A percentile compares a stretch with the other conserved stretches of the same genome.
These are phyloP conservation scores for Asteroscopus sphinx DNA, from an alignment of 2,888 invertebrate species.

Conservation along the genomic window DNA sequence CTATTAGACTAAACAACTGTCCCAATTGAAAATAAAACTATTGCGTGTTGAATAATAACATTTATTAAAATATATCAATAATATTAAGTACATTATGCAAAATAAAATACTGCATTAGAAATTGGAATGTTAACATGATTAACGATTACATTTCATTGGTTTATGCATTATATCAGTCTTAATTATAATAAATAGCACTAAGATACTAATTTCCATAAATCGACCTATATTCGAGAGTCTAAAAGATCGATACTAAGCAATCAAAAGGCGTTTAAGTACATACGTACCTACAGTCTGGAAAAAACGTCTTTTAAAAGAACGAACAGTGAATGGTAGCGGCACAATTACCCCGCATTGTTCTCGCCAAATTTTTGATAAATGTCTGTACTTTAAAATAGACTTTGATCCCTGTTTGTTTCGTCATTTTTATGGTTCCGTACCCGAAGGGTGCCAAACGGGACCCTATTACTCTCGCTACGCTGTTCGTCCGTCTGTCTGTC, in stretches of 20 bases:
- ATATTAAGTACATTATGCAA: slow-evolving; percentile 57
- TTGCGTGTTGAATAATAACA: slow-evolving; percentile 24
- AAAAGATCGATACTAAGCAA: neutral
- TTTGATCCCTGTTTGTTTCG: too few species aligned
- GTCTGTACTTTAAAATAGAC: too few species aligned
- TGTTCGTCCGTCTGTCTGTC: too few species aligned
- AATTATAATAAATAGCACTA: slow-evolving; percentile 59
- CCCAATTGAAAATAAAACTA: slow-evolving; percentile 20
- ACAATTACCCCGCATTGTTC: too few species aligned
- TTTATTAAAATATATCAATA: slow-evolving; percentile 55
- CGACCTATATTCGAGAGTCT: slow-evolving; percentile 29
- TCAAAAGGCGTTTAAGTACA: neutral
- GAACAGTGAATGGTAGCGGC: too few species aligned
- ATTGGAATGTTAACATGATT: slow-evolving; percentile 66
- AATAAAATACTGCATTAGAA: slow-evolving; percentile 59
- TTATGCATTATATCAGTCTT: slow-evolving; percentile 68
- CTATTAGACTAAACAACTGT: too few species aligned
- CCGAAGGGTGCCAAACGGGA: too few species aligned
- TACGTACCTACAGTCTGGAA: neutral
- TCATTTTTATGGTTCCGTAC: too few species aligned
- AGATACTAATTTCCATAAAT: slow-evolving; percentile 22
- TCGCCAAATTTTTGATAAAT: too few species aligned
- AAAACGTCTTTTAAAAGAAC: too few species aligned
- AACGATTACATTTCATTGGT: slow-evolving; percentile 54
- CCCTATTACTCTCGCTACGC: too few species aligned